Conservation (phyloP, 2,888 invertebrate species). For the Heliconius hortense region DNA sequence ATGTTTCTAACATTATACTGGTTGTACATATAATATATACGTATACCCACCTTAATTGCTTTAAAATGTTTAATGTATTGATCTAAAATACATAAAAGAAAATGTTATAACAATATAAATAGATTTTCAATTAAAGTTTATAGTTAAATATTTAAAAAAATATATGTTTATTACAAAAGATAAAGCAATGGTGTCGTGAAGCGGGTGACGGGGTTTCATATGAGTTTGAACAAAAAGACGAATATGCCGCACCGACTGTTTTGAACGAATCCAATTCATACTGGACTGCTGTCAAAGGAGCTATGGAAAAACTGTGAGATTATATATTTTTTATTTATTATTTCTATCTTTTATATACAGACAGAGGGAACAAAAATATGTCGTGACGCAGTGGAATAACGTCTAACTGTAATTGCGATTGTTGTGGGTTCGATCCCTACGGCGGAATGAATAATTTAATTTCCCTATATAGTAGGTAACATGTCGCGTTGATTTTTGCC, state of each 20-base stretch:
- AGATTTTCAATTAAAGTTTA: background rate
- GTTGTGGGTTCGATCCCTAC: no score
- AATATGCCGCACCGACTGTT: constrained; percentile 81
- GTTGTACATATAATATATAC: no score
- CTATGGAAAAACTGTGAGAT: constrained; percentile 82
- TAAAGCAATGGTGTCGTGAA: constrained; percentile 83
- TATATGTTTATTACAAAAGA: constrained; percentile 48
- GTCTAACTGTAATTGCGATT: background rate
- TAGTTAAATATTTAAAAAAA: background rate
- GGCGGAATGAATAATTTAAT: background rate
- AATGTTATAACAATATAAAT: background rate
- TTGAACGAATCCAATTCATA: constrained; percentile 84
- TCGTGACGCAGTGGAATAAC: background rate
- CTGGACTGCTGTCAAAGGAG: constrained; percentile 86
- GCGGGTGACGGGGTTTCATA: constrained; percentile 87
- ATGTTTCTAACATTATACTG: no score
- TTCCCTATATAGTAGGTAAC: background rate
- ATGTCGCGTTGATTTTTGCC: background rate
- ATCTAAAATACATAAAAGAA: no score
- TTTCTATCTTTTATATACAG: background rate
- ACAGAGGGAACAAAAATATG: background rate
- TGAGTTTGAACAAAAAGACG: constrained; percentile 83
- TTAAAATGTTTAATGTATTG: no score
- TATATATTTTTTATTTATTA: constrained; percentile 2
- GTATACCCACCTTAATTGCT: no score